Evolutionary conservation across 1,140 invertebrate species (phyloP).

Genomic region (Chironomus tepperi): DNA sequence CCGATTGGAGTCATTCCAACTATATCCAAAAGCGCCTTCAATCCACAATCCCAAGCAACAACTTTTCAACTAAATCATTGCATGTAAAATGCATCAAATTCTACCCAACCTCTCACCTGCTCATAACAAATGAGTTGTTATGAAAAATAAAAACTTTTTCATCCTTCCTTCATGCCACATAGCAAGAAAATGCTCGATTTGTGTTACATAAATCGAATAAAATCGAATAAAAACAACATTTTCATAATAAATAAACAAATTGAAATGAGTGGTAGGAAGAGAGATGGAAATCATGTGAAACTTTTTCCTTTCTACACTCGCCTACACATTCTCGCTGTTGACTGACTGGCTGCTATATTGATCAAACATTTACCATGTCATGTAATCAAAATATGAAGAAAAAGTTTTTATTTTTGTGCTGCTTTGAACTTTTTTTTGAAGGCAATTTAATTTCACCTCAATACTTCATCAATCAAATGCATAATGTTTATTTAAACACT

Average conservation of each 20-base stretch:
- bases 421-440: neutral
- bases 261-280: too few relatives aligned
- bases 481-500: too few relatives aligned
- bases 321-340: neutral
- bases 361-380: constrained; percentile 8
- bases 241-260: too few relatives aligned
- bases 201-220: constrained; percentile 9
- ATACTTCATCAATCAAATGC: neutral
- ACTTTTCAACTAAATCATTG: too few relatives aligned
- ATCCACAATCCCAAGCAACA: too few relatives aligned
- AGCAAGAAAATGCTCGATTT: neutral
- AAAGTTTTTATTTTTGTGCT: neutral
- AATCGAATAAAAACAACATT: neutral
- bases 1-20: too few relatives aligned
- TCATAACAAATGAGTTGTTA: too few relatives aligned
- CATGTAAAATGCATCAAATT: too few relatives aligned
- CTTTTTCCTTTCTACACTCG: neutral
- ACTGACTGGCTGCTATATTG: constrained; percentile 6
- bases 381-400: neutral
- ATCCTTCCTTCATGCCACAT: neutral
- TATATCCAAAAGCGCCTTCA: too few relatives aligned
- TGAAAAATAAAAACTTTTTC: too few relatives aligned
- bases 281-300: constrained; percentile 4
- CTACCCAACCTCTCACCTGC: too few relatives aligned
- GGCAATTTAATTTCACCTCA: neutral